These are phyloP conservation scores for Nemapogon koenigi DNA, from an alignment of 2,888 invertebrate genomes.

Conservation along the genomic window DNA sequence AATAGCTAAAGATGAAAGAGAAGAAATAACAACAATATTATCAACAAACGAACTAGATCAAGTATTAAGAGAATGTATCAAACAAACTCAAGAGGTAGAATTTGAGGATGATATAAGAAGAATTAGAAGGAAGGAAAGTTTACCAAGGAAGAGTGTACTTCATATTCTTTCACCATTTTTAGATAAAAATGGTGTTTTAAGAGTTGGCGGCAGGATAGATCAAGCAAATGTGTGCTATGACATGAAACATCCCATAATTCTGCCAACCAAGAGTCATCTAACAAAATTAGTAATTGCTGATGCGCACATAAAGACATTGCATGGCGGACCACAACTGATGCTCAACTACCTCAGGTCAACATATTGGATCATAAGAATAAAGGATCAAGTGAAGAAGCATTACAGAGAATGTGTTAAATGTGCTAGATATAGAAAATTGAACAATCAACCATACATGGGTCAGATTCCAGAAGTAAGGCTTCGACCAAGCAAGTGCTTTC, in stretches of 20 bases:
- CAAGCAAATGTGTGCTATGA: constrained; percentile 9
- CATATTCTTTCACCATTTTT: constrained; percentile 6
- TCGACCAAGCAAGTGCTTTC: constrained; percentile 8
- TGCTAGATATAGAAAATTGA: constrained; percentile 1
- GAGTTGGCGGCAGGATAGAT: constrained; percentile 15
- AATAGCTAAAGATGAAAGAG: not conserved
- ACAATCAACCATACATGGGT: constrained; percentile 7
- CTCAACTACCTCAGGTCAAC: constrained; percentile 16
- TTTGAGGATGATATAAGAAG: constrained; percentile 1
- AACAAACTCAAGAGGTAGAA: not conserved
- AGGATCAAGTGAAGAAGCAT: not conserved
- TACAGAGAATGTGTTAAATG: constrained; percentile 5
- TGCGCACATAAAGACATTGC: constrained; percentile 17
- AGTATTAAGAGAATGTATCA: constrained; percentile 1
- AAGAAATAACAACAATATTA: not conserved
- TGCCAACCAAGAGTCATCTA: constrained; percentile 14
- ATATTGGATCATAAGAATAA: constrained; percentile 19
- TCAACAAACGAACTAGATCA: not conserved
- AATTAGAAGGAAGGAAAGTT: not conserved
- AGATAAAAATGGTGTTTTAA: constrained; percentile 9
- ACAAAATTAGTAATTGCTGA: constrained; percentile 15
- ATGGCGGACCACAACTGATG: constrained; percentile 20
- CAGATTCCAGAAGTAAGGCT: constrained; percentile 8
- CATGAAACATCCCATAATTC: constrained; percentile 17
- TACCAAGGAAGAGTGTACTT: constrained; percentile 1